phyloP scores from a whole-genome alignment of 2,113 vertebrate species.

The Spheniscus mendiculus region DNA sequence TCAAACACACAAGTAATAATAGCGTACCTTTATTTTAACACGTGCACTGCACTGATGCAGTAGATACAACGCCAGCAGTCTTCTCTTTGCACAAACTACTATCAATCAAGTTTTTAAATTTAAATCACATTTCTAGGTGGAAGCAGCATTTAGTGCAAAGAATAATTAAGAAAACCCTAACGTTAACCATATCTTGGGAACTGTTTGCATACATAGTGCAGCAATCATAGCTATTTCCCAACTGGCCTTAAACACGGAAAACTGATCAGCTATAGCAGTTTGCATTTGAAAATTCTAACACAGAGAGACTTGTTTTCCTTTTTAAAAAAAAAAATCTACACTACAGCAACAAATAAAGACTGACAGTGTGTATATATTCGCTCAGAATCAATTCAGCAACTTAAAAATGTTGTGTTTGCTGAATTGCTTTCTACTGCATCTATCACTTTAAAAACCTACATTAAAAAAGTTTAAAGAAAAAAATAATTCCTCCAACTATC shows the following conservation, averaged over 20 bases:
- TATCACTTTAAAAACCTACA: background rate
- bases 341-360: constrained; percentile 41
- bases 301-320: background rate
- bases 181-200: constrained; percentile 9
- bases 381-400: constrained; percentile 42
- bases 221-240: constrained; percentile 9
- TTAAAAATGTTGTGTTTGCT: background rate
- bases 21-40: constrained; percentile 67
- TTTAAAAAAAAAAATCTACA: background rate
- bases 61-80: constrained; percentile 44
- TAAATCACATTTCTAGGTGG: constrained; percentile 53
- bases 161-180: constrained; percentile 14
- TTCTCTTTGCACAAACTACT: constrained; percentile 52
- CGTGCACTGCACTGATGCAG: constrained; percentile 27
- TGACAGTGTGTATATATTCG: background rate
- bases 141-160: constrained; percentile 72
- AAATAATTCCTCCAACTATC: background rate
- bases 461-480: background rate
- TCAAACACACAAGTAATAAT: background rate
- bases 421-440: constrained; percentile 27
- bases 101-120: constrained; percentile 31
- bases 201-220: background rate
- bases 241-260: constrained; percentile 16
- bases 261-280: background rate
- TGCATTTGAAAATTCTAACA: constrained; percentile 3